These are phyloP conservation scores for Cepaea hortensis DNA, from an alignment of 2,888 invertebrate genomes.

Conservation along the genomic window DNA sequence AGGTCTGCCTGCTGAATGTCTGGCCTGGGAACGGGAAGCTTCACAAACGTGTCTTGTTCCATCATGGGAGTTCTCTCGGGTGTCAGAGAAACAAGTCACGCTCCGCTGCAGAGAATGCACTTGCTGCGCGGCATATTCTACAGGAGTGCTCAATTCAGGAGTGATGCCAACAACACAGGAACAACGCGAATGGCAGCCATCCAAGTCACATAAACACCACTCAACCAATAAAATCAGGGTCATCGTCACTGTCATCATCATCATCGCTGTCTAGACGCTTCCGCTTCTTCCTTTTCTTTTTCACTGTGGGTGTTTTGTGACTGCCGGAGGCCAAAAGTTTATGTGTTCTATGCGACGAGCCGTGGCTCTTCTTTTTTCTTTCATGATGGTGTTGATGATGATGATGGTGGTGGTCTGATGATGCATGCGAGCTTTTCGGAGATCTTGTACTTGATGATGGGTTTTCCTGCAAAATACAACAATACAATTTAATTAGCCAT, in stretches of 20 bases:
- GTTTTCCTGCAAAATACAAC: constrained; percentile 34
- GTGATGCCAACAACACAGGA: constrained; percentile 27
- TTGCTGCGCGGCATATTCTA: not conserved
- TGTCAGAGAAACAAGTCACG: not conserved
- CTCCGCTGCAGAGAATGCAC: not conserved
- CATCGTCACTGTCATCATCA: constrained; percentile 67
- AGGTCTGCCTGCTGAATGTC: too few relatives aligned
- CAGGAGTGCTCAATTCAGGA: constrained; percentile 37
- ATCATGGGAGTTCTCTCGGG: not conserved
- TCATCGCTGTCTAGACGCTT: constrained; percentile 65
- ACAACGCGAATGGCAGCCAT: constrained; percentile 35
- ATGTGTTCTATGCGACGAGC: constrained; percentile 39
- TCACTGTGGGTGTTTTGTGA: constrained; percentile 52
- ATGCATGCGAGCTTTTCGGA: constrained; percentile 43
- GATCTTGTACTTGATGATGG: constrained; percentile 47
- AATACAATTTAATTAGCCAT: not conserved
- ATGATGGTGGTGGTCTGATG: constrained; percentile 27
- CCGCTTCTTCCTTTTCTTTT: constrained; percentile 68
- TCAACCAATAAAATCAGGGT: constrained; percentile 73
- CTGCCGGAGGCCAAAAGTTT: constrained; percentile 47
- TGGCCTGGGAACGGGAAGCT: too few relatives aligned
- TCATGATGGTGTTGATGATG: constrained; percentile 41
- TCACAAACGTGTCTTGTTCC: constrained; percentile 1
- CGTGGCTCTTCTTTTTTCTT: constrained; percentile 38
- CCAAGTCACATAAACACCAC: constrained; percentile 38